phyloP scores from a whole-genome alignment of 1,140 invertebrate genomes.

The Cataglyphis hispanica region DNA sequence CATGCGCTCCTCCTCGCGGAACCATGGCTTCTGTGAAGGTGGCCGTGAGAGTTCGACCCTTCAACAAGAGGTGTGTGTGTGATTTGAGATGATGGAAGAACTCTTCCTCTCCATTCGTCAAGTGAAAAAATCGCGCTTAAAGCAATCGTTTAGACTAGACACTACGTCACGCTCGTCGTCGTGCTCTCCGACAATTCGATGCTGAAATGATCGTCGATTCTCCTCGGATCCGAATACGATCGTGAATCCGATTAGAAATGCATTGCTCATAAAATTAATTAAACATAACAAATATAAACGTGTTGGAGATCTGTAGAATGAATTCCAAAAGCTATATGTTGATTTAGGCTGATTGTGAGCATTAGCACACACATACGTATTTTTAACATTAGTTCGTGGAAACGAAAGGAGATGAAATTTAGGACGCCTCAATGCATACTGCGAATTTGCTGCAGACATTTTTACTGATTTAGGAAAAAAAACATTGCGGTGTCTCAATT shows the following conservation, averaged over 20 bases:
- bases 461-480: neutral
- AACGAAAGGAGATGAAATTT: neutral
- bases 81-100: constrained; percentile 32
- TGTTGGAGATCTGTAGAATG: neutral
- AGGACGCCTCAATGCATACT: neutral
- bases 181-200: neutral
- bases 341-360: neutral
- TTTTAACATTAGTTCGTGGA: neutral
- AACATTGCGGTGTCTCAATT: neutral
- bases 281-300: neutral
- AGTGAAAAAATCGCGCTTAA: too few relatives aligned
- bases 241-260: neutral
- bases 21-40: constrained; percentile 93
- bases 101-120: neutral
- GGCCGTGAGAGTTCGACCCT: constrained; percentile 92
- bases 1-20: constrained; percentile 71
- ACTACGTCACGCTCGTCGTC: neutral
- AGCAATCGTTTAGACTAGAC: neutral
- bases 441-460: neutral
- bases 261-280: too few relatives aligned
- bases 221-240: neutral
- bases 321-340: neutral
- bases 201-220: neutral
- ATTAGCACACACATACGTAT: neutral
- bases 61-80: constrained; percentile 91